Evolutionary conservation across 1,140 invertebrate genomes (phyloP).

Genomic region (Pogonomyrmex californicus): DNA sequence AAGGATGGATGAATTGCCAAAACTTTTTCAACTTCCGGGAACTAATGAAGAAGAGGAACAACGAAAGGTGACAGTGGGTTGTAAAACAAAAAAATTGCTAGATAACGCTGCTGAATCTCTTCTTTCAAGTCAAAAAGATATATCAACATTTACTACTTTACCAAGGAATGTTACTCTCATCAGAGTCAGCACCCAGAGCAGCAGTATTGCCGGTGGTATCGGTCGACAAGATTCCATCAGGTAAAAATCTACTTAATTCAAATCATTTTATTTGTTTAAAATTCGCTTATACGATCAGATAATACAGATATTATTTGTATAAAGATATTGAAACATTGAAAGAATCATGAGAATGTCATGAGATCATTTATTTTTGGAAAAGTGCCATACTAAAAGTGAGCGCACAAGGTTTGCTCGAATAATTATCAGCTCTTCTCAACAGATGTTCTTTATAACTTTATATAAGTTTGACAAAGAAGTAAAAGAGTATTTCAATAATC

Average conservation of each 20-base stretch:
- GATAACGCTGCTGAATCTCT: constrained; percentile 79
- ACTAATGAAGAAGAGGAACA: constrained; percentile 81
- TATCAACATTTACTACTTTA: constrained; percentile 51
- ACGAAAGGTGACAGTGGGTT: constrained; percentile 53
- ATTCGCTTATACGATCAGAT: background rate
- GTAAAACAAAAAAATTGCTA: constrained; percentile 21
- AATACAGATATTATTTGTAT: background rate
- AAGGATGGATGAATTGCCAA: constrained; percentile 79
- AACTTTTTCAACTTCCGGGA: constrained; percentile 83
- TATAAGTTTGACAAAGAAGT: constrained; percentile 21
- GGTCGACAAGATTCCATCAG: constrained; percentile 81
- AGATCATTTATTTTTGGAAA: background rate
- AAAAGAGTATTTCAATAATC: background rate
- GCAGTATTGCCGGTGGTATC: constrained; percentile 80
- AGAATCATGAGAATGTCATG: background rate
- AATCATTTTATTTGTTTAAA: background rate
- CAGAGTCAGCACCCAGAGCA: constrained; percentile 82
- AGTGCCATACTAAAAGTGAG: constrained; percentile 3
- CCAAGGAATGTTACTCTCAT: constrained; percentile 81
- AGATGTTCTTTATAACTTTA: constrained; percentile 21
- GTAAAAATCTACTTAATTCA: constrained; percentile 57
- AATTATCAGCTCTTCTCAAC: constrained; percentile 38
- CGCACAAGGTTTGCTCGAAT: background rate
- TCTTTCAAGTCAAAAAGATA: constrained; percentile 70
- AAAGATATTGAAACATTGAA: background rate